Evolutionary conservation across 1,140 invertebrate genomes (phyloP).

Genomic region (Drosophila cardini): DNA sequence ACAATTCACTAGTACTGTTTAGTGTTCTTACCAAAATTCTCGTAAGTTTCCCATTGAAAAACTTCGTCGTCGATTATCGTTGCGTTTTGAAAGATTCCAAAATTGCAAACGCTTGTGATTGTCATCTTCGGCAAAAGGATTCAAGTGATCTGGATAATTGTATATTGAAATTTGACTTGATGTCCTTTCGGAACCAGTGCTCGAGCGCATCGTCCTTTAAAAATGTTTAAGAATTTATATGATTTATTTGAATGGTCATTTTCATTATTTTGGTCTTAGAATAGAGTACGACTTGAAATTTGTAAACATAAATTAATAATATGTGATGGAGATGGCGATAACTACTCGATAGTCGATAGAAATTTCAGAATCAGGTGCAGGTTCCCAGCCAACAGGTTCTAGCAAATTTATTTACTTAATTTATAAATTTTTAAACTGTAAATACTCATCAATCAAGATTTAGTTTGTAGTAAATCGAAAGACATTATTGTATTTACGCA

Average conservation of each 20-base stretch:
- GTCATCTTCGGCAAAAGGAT: slow-evolving; percentile 89
- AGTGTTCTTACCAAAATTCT: slow-evolving; percentile 85
- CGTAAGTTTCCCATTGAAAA: slow-evolving; percentile 86
- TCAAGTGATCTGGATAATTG: slow-evolving; percentile 90
- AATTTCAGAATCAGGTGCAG: background rate
- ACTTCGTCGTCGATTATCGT: slow-evolving; percentile 85
- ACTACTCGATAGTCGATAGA: background rate
- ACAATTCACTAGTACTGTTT: background rate
- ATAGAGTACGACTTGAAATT: slow-evolving; percentile 35
- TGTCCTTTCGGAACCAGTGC: slow-evolving; percentile 50
- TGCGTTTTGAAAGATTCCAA: slow-evolving; percentile 85
- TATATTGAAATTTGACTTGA: slow-evolving; percentile 86
- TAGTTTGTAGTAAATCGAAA: no score
- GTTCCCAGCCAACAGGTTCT: background rate
- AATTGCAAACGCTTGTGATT: slow-evolving; percentile 87
- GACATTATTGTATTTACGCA: no score
- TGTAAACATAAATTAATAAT: background rate
- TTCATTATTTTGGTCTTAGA: slow-evolving; percentile 3
- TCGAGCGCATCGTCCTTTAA: slow-evolving; percentile 47
- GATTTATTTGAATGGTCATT: background rate
- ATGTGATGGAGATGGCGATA: background rate
- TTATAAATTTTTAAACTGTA: no score
- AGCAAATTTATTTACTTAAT: background rate
- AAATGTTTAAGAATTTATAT: background rate
- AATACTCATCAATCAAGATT: no score